Percentiles rank a stretch among this genome's conserved stretches.
Evolutionary conservation across 2,113 vertebrate genomes (phyloP).

Genomic region (Platichthys stellatus): DNA sequence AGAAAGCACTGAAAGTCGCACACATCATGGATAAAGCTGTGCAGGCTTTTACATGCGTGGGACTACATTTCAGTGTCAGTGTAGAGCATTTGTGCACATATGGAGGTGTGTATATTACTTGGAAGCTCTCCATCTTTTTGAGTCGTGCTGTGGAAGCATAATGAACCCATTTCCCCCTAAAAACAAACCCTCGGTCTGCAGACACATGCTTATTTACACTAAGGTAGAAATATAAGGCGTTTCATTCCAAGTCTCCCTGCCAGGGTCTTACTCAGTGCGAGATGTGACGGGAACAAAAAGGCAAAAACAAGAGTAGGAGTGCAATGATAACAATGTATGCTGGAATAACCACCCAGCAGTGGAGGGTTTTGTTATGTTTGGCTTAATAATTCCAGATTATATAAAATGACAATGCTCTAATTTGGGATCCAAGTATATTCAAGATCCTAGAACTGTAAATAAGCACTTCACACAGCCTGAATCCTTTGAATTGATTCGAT

Average conservation of each 20-base stretch:
- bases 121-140: slow-evolving; percentile 6
- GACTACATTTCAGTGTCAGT: not conserved
- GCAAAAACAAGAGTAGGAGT: slow-evolving; percentile 4
- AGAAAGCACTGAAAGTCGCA: not conserved
- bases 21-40: not conserved
- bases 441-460: not conserved
- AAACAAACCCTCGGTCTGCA: slow-evolving; percentile 50
- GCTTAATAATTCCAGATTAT: slow-evolving; percentile 5
- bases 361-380: slow-evolving; percentile 17
- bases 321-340: slow-evolving; percentile 20
- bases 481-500: slow-evolving; percentile 11
- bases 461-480: not conserved
- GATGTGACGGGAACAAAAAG: not conserved
- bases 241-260: slow-evolving; percentile 18
- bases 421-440: slow-evolving; percentile 9
- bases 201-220: slow-evolving; percentile 58
- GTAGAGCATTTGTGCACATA: not conserved
- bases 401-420: slow-evolving; percentile 14
- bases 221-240: slow-evolving; percentile 53
- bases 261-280: slow-evolving; percentile 2
- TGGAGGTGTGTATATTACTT: slow-evolving; percentile 35
- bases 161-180: slow-evolving; percentile 56
- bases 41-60: slow-evolving; percentile 7
- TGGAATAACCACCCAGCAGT: slow-evolving; percentile 7
- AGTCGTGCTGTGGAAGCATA: slow-evolving; percentile 47